These are phyloP conservation scores for Austrofundulus limnaeus DNA, from an alignment of 2,113 vertebrate species.

Conservation along the genomic window DNA sequence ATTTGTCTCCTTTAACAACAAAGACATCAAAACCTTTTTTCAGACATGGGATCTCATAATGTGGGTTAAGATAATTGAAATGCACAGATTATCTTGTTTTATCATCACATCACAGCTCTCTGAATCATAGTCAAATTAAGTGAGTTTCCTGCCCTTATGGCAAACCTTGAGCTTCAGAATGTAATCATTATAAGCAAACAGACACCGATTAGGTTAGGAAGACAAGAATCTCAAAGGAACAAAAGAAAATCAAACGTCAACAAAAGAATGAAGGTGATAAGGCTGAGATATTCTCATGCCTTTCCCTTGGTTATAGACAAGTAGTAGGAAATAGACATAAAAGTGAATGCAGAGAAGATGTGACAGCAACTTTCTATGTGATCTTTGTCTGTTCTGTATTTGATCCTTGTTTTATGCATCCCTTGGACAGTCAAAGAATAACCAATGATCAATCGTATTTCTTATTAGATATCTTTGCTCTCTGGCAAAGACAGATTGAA, in stretches of 20 bases:
- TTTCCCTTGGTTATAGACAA: no score
- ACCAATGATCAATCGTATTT: conserved; percentile 11
- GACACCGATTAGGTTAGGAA: neutral
- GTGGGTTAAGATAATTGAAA: no score
- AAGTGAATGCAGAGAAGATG: neutral
- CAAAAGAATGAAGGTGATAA: neutral
- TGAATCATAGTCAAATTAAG: neutral
- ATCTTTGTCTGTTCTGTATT: neutral
- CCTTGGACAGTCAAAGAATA: neutral
- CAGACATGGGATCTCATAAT: neutral
- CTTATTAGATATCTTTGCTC: neutral
- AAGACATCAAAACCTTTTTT: neutral
- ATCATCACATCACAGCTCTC: no score
- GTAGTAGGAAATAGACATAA: no score
- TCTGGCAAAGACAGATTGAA: neutral
- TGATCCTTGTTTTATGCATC: neutral
- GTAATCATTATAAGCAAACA: neutral
- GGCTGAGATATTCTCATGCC: neutral
- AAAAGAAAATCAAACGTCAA: neutral
- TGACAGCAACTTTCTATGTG: neutral
- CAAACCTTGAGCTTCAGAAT: neutral
- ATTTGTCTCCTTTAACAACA: no score
- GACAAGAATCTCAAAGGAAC: neutral
- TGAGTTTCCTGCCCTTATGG: neutral
- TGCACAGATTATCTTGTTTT: no score